Conservation (phyloP, 2,797 vertebrate species). For the Carduelis carduelis region DNA sequence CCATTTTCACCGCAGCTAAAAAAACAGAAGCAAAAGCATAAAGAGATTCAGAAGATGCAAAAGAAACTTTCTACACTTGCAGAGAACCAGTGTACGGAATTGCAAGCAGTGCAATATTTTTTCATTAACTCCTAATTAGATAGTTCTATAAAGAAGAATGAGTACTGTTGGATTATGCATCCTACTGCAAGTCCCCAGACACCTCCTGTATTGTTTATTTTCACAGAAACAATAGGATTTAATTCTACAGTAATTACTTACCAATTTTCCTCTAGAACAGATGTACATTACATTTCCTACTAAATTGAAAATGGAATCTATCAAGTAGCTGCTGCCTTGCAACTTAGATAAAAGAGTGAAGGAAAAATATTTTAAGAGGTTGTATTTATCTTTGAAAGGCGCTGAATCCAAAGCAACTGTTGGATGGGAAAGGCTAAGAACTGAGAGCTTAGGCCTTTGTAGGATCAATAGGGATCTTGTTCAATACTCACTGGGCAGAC, state of each 20-base stretch:
- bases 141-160: slow-evolving; percentile 22
- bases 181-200: not conserved
- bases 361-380: not conserved
- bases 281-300: not conserved
- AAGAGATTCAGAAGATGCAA: not conserved
- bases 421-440: not conserved
- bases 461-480: not conserved
- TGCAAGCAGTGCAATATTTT: not conserved
- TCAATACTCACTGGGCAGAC: not conserved
- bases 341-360: not conserved
- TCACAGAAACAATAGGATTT: slow-evolving; percentile 14
- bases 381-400: not conserved
- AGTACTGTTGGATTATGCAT: not conserved
- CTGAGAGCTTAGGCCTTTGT: not conserved
- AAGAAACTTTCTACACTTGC: not conserved
- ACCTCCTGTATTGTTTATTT: slow-evolving; percentile 13
- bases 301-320: slow-evolving; percentile 5
- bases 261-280: not conserved
- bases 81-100: not conserved
- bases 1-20: not conserved
- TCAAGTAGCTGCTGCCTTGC: not conserved
- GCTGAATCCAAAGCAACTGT: not conserved
- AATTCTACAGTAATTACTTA: slow-evolving; percentile 45
- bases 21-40: not conserved
- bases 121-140: slow-evolving; percentile 48